Conservation (phyloP, 2,113 vertebrate genomes). For the Sciurus niger region DNA sequence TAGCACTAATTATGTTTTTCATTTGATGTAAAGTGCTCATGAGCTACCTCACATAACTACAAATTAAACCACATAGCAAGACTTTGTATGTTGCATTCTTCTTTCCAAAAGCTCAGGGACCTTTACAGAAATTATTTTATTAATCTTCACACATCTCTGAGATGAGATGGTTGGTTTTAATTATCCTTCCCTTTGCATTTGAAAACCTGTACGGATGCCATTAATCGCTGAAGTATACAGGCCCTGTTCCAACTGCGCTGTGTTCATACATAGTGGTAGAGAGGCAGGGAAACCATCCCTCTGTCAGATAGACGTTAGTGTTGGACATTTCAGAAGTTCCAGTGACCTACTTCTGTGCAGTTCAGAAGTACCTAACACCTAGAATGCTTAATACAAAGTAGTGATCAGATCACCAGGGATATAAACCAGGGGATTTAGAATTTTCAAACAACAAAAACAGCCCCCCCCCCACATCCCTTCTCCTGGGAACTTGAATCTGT, state of each 20-base stretch:
- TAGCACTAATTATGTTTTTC: conserved; percentile 82
- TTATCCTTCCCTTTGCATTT: conserved; percentile 67
- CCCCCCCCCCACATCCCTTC: neutral
- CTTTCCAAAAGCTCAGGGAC: conserved; percentile 76
- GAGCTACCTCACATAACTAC: conserved; percentile 69
- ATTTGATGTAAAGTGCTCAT: conserved; percentile 73
- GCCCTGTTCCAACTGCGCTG: neutral
- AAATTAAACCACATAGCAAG: conserved; percentile 74
- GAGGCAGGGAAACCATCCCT: neutral
- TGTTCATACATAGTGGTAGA: neutral
- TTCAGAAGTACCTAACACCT: neutral
- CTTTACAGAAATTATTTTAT: conserved; percentile 80
- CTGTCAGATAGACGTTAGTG: neutral
- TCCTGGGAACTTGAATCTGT: neutral
- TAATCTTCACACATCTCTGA: conserved; percentile 80
- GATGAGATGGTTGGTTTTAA: conserved; percentile 76
- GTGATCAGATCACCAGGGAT: neutral
- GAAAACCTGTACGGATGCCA: conserved; percentile 26
- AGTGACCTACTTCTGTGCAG: neutral
- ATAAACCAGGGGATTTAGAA: neutral
- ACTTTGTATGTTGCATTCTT: conserved; percentile 48
- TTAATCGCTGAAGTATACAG: conserved; percentile 19
- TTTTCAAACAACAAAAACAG: neutral
- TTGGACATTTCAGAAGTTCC: conserved; percentile 35
- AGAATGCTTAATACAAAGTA: neutral